Evolutionary conservation across 2,113 vertebrate species (phyloP).

Genomic region (Polypterus senegalus): DNA sequence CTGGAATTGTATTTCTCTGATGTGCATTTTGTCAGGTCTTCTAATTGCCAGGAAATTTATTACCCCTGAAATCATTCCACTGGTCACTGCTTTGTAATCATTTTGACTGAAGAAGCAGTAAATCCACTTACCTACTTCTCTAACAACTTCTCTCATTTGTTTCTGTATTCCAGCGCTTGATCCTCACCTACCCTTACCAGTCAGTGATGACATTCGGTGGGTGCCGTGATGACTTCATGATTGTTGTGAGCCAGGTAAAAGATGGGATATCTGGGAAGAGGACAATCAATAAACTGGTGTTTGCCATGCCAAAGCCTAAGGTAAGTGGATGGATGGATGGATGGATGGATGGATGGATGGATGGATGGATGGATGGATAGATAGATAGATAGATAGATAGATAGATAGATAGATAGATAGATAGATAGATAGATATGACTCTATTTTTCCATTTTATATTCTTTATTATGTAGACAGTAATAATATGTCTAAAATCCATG

Average conservation of each 20-base stretch:
- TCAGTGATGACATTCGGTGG: constrained; percentile 76
- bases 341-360: too few relatives aligned
- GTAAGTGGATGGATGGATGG: constrained; percentile 28
- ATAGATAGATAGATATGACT: too few relatives aligned
- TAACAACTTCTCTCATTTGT: constrained; percentile 19
- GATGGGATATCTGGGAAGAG: constrained; percentile 56
- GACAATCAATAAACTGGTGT: constrained; percentile 66
- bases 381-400: too few relatives aligned
- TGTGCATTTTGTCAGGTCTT: constrained; percentile 24
- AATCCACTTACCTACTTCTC: constrained; percentile 1
- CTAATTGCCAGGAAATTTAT: constrained; percentile 17
- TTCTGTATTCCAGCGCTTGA: constrained; percentile 48
- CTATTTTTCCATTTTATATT: too few relatives aligned
- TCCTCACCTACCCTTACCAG: constrained; percentile 57
- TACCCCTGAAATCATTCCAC: constrained; percentile 7
- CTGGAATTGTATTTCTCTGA: background rate
- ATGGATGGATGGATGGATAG: too few relatives aligned
- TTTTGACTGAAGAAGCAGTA: background rate
- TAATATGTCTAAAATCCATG: too few relatives aligned
- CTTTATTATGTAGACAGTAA: too few relatives aligned
- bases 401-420: too few relatives aligned
- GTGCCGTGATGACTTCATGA: constrained; percentile 72
- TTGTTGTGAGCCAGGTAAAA: constrained; percentile 63
- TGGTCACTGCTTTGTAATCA: constrained; percentile 1
- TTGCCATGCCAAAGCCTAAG: constrained; percentile 68